Evolutionary conservation across 2,113 vertebrate species (phyloP).

Genomic region (Anhinga rufa): DNA sequence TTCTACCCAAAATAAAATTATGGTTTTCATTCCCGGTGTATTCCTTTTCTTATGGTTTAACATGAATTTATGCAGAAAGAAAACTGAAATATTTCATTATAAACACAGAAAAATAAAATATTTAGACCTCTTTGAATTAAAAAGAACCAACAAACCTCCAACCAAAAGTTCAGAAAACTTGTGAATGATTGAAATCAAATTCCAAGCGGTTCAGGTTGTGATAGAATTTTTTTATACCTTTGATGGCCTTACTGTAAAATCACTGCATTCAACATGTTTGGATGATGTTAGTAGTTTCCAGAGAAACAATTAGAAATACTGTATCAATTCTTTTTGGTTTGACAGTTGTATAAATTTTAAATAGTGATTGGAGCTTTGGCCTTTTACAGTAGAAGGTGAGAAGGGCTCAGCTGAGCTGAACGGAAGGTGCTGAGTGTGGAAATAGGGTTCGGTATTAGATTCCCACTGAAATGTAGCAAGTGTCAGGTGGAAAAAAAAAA

Average conservation of each 20-base stretch:
- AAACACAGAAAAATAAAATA: neutral
- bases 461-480: neutral
- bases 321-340: neutral
- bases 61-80: neutral
- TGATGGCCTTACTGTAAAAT: neutral
- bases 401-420: neutral
- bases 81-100: neutral
- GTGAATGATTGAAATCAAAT: neutral
- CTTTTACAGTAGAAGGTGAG: neutral
- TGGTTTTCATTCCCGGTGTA: neutral
- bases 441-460: neutral
- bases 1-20: neutral
- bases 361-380: neutral
- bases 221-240: neutral
- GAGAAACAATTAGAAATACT: neutral
- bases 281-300: neutral
- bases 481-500: too few relatives aligned
- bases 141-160: neutral
- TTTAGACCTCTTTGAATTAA: neutral
- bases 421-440: too few relatives aligned
- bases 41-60: neutral
- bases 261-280: fast-evolving
- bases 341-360: neutral
- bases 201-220: neutral
- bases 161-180: neutral